Evolutionary conservation across 2,888 invertebrate genomes (phyloP), one percentile per base, ranked within the genome.

Genomic region (Mythimna vitellina): DNA sequence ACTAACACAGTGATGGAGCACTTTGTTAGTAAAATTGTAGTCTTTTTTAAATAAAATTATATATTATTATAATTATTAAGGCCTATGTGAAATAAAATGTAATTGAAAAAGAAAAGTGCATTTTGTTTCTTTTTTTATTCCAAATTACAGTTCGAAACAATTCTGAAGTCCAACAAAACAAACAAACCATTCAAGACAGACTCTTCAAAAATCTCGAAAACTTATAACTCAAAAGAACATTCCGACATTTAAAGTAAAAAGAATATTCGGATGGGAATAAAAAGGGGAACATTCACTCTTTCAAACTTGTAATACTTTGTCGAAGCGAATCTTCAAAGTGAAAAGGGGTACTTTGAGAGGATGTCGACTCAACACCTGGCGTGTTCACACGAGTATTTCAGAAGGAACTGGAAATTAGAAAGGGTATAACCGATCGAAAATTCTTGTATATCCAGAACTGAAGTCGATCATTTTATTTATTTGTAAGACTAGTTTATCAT

Each of bases 271-370:
- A 78, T 42, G 71, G 38, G 65, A 80, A 85, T 83, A 86, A 88
- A 89, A 88, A 86, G 80, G 81, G 80, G 83, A 66, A 67, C 61
- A 77, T 86, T 84, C 83, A 85, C 83, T 87, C 88, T 84, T 86
- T 71, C 83, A 89, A 93, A 92, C 87, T 91, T 88, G 86, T 90
- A 87, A 90, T 89, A 88, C 89, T 90, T 89, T 81, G 81, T 85
- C 77, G 84, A 78, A 78, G 82, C 86, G 90, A 90, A 90, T 87
- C 90, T 91, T 89, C 83, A 86, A 91, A 90, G 90, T 84, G 84
- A 89, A 92, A 92, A 83, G 84, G 91, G 89, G 87, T 86, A 75
- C 84, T 76, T 20, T 82, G 82, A 83, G 78, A 81, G 82, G 85
- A 73, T 79, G 79, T 81, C 56, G 72, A 75, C 88, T 65, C 25